phyloP scores from a whole-genome alignment of 2,113 vertebrate species.

The Phaethon lepturus region DNA sequence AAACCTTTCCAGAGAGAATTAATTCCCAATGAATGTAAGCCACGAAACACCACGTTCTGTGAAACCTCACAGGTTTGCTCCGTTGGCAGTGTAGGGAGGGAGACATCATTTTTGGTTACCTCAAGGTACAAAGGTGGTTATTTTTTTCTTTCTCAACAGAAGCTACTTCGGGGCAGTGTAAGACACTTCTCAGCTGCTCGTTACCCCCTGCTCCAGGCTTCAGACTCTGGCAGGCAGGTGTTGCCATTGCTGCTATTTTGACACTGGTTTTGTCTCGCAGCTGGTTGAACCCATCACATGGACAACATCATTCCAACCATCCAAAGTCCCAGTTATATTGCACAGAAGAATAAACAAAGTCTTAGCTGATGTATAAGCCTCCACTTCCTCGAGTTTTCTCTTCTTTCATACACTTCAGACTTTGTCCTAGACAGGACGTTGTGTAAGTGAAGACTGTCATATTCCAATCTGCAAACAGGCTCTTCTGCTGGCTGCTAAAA shows the following conservation, averaged over 20 bases:
- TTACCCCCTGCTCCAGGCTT: accelerated
- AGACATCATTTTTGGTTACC: neutral
- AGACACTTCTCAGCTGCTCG: neutral
- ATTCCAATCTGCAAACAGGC: constrained; percentile 10
- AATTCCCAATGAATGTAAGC: constrained; percentile 8
- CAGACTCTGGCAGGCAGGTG: neutral
- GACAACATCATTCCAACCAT: neutral
- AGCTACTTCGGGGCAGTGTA: neutral
- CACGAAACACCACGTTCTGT: neutral
- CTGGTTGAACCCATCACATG: neutral
- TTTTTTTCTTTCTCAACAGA: neutral
- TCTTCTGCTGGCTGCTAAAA: constrained; percentile 58
- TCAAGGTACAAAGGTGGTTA: neutral
- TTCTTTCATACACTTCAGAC: neutral
- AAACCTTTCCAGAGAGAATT: constrained; percentile 51
- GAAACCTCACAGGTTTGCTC: constrained; percentile 40
- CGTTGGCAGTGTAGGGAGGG: neutral
- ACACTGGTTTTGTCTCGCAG: neutral
- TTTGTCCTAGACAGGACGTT: neutral
- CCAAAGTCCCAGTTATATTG: accelerated
- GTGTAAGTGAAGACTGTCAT: constrained; percentile 47
- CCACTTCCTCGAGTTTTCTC: neutral
- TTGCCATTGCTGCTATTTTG: neutral
- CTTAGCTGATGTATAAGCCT: neutral
- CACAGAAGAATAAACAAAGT: neutral